Base-by-base conservation (phyloP, 2,888 invertebrate species). In the Yponomeuta evonymella region DNA sequence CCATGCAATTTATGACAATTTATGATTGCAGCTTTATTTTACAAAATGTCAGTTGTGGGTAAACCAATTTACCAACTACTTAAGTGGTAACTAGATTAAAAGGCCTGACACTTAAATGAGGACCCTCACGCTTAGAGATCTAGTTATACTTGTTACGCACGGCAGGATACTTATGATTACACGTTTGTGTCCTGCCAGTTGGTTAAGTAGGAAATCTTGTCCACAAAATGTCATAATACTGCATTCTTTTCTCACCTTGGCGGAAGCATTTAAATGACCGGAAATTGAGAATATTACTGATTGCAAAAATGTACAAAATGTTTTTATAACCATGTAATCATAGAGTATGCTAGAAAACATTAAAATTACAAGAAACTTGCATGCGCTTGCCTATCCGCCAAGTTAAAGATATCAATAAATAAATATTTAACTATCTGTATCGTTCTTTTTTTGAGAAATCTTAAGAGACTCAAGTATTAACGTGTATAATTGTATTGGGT, bases 211-310 rank as follows among this genome's bases (percentile, higher is more conserved):
- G 51, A 58, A 58, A 58, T 58, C 51, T 58, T 58, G 51, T 58
- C 51, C 51, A 58, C 51, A 15, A 58, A 58, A 58, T 58, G 51
- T 58, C 51, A 58, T 58, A 58, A 58, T 58, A 58, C 51, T 58
- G 51, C 51, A 58, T 58, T 58, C 51, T 58, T 58, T 58, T 58
- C 51, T 58, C 51, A 58, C 51, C 51, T 58, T 58, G 51, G 51
- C 12, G 51, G 51, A 58, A 58, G 51, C 15, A 1, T 58, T 58
- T 58, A 58, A 58, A 58, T 15, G 15, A 58, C 51, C 51, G 51
- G 51, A 58, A 15, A 58, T 58, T 12, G 12, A 43, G 43, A 15
- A 12, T 58, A 58, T 15, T 12, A 15, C 5, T 58, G 51, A 58
- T 4, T 58, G 12, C 15, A 58, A 58, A 58, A 58, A 15, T 3